Conservation (phyloP, 2,113 vertebrate genomes). For the Dipodomys spectabilis region DNA sequence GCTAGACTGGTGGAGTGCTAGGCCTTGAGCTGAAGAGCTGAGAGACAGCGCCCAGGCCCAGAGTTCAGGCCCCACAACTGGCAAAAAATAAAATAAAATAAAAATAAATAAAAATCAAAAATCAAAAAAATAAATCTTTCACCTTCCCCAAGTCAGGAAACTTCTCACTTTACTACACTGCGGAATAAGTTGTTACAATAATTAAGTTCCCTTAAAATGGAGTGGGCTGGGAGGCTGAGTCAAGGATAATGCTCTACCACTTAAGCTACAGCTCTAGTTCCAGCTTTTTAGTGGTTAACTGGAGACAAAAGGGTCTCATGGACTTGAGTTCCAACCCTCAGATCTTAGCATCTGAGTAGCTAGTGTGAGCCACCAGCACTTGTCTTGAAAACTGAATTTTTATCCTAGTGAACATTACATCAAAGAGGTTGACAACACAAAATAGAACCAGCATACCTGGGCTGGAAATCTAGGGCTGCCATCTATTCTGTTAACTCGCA, state of each 20-base stretch:
- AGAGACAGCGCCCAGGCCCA: too few species aligned
- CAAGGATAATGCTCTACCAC: neutral
- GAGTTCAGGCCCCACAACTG: too few species aligned
- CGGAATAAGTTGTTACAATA: neutral
- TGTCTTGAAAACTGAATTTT: neutral
- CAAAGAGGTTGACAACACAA: neutral
- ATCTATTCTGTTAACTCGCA: neutral
- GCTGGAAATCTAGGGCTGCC: neutral
- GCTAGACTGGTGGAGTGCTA: too few species aligned
- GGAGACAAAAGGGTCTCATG: too few species aligned
- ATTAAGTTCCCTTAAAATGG: neutral
- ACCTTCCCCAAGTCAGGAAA: neutral
- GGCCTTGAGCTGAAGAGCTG: too few species aligned
- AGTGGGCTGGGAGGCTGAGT: neutral
- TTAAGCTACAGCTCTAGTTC: too few species aligned
- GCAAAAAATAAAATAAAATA: too few species aligned
- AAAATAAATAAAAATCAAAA: neutral
- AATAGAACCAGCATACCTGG: neutral
- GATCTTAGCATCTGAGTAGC: too few species aligned
- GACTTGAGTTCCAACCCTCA: too few species aligned
- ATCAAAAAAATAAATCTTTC: neutral
- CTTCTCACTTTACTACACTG: neutral
- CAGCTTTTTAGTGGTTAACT: too few species aligned
- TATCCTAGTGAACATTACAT: neutral
- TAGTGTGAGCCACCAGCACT: too few species aligned